These are phyloP conservation scores for Polypterus senegalus DNA, from an alignment of 2,113 vertebrate genomes.

Conservation along the genomic window DNA sequence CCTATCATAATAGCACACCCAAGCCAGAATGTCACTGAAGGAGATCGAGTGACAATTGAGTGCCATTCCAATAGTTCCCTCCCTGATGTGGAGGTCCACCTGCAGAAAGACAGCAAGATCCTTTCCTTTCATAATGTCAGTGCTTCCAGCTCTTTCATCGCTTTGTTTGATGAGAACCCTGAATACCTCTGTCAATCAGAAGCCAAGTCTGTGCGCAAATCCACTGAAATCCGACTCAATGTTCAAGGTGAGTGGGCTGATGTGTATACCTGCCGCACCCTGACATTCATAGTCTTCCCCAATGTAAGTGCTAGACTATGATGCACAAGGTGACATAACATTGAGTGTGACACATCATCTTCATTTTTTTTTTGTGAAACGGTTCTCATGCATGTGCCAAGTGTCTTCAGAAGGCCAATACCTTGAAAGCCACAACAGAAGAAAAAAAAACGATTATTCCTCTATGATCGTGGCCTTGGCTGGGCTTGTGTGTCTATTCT, in stretches of 20 bases:
- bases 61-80: slow-evolving; percentile 15
- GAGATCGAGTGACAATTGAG: slow-evolving; percentile 32
- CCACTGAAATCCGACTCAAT: not conserved
- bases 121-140: slow-evolving; percentile 1
- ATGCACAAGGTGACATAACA: no score
- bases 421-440: no score
- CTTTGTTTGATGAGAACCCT: slow-evolving; percentile 13
- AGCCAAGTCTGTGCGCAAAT: slow-evolving; percentile 16
- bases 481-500: no score
- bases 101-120: slow-evolving; percentile 20
- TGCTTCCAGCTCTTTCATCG: slow-evolving; percentile 14
- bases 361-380: no score
- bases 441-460: no score
- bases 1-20: slow-evolving; percentile 30
- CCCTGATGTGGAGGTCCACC: not conserved
- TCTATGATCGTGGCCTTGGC: no score
- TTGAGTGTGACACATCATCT: no score
- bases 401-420: no score
- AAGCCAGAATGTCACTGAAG: slow-evolving; percentile 32
- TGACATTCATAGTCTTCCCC: no score
- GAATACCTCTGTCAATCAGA: slow-evolving; percentile 33
- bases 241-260: slow-evolving; percentile 35
- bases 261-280: no score
- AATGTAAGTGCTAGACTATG: no score
- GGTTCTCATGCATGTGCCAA: no score